phyloP scores from a whole-genome alignment of 92 coral and sea anemone species.

The Chrysogorgia sp. region DNA sequence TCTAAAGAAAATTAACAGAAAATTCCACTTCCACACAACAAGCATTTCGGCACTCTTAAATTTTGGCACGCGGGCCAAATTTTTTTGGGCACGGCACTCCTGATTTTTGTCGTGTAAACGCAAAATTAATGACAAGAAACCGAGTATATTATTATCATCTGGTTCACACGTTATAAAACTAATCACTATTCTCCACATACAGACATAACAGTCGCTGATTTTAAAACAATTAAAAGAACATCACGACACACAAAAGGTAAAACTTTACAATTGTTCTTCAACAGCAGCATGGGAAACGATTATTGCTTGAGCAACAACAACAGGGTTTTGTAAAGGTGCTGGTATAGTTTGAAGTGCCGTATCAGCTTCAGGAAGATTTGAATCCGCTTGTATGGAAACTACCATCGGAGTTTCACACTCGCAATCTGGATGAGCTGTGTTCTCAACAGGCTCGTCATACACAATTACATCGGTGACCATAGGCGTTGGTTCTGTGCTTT shows the following conservation, averaged over 20 bases:
- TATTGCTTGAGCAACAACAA: conserved; percentile 35
- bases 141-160: no score
- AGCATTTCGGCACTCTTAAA: no score
- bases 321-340: conserved; percentile 24
- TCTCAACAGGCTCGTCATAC: conserved; percentile 18
- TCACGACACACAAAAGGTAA: neutral
- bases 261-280: conserved; percentile 8
- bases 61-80: no score
- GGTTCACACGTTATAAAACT: no score
- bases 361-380: conserved; percentile 21
- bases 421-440: conserved; percentile 11
- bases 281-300: conserved; percentile 43
- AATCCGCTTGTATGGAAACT: neutral
- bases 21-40: no score
- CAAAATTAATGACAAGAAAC: no score
- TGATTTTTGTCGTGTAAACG: no score
- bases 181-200: no score
- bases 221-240: neutral
- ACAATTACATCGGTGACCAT: conserved; percentile 19
- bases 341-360: conserved; percentile 16
- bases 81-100: no score
- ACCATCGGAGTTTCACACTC: conserved; percentile 37
- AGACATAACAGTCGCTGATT: neutral
- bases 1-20: no score
- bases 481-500: conserved; percentile 11